These are phyloP conservation scores for Apodemus agrarius DNA, from an alignment of 2,797 vertebrate species.

Conservation along the genomic window DNA sequence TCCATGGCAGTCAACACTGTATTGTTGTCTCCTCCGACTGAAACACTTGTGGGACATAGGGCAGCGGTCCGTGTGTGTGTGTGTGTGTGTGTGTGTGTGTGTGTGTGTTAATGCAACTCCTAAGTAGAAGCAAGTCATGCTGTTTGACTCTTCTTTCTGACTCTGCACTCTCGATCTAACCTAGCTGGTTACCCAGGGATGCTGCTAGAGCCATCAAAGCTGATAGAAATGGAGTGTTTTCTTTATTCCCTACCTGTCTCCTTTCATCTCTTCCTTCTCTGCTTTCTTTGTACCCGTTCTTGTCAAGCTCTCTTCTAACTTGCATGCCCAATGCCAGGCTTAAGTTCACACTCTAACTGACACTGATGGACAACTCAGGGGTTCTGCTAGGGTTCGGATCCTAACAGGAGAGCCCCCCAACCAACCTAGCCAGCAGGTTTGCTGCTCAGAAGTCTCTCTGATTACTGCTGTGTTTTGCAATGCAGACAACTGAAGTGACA, in stretches of 20 bases:
- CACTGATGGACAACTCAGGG: neutral
- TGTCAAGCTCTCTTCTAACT: slow-evolving; percentile 6
- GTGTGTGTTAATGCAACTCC: neutral
- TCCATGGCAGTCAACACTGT: neutral
- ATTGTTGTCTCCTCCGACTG: neutral
- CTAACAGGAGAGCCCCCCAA: neutral
- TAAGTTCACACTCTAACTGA: neutral
- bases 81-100: too few relatives aligned
- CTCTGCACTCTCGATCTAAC: neutral
- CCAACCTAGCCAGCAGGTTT: neutral
- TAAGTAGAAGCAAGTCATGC: neutral
- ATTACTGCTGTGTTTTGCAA: slow-evolving; percentile 28
- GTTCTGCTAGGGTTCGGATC: neutral
- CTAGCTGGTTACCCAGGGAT: neutral
- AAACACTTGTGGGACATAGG: neutral
- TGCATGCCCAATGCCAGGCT: neutral
- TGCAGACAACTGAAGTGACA: neutral
- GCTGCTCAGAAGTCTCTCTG: neutral
- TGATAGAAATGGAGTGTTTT: neutral
- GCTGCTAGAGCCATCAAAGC: neutral
- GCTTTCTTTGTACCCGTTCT: slow-evolving; percentile 5
- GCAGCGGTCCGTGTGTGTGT: too few relatives aligned
- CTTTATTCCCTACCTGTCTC: neutral
- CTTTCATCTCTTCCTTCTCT: neutral
- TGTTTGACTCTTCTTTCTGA: neutral